Evolutionary conservation across 2,888 invertebrate species (phyloP), one percentile per base, ranked within the genome.

Genomic region (Coenonympha glycerion): DNA sequence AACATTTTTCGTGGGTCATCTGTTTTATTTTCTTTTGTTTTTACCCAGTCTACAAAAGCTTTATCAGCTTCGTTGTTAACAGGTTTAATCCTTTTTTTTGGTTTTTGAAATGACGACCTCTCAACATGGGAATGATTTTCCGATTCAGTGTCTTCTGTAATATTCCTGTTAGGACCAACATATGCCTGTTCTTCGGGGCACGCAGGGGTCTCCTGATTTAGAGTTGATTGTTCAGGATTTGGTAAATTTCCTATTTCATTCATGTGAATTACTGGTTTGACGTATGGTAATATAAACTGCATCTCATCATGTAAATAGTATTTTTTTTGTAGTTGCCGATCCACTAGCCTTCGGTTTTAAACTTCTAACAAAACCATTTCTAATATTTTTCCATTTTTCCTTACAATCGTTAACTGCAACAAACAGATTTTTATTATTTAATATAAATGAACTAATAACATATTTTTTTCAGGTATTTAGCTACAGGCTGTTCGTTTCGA

Each of bases 291-390:
- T 18, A 40, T 16, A 26, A 40, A 40, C 18, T 40, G 40, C 18
- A 40, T 16, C 15, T 40, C 40, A 15, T 40, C 26, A 9, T 40
- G 40, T n/a, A 40, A 26, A 16, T 40, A 40, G 16, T 40, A 40
- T 40, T 40, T 26, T 40, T 18, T 40, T 40, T n/a, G 40, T 40
- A 15, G 22, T 40, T 6, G 40, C 26, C 18, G 40, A 40, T 3
- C 40, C 26, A 6, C 26, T 24, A 3, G 40, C 26, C 16, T n/a
- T n/a, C 40, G 26, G 16, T 16, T 40, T 40, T 26, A 40, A 4
- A 26, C 40, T 40, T n/a, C 40, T 40, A n/a, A 40, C 40, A 9
- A 40, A 40, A 3, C 40, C 40, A 18, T 40, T 40, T 26, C 40
- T 40, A 26, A 40, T 40, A 6, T 40, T 40, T 16, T 26, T 40